Evolutionary conservation across 2,797 vertebrate species (phyloP).

Genomic region (Microctenopoma steveboyesi): DNA sequence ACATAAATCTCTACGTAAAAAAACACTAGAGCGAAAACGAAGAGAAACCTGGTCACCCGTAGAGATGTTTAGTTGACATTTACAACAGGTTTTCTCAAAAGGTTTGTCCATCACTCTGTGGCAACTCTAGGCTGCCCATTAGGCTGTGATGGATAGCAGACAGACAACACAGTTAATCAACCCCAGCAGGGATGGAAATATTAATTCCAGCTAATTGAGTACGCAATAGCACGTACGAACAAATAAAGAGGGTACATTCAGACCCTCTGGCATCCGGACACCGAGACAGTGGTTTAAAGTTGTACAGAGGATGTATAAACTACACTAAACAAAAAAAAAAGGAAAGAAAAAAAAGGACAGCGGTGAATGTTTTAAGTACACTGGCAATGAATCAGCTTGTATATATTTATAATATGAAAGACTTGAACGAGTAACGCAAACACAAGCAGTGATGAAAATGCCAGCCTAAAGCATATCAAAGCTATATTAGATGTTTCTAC

Average conservation of each 20-base stretch:
- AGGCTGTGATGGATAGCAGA: constrained; percentile 71
- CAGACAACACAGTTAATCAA: constrained; percentile 72
- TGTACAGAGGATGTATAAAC: constrained; percentile 24
- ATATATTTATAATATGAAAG: constrained; percentile 72
- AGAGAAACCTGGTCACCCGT: constrained; percentile 48
- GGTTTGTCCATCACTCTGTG: constrained; percentile 68
- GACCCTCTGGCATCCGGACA: constrained; percentile 49
- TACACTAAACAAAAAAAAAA: background rate
- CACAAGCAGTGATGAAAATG: constrained; percentile 70
- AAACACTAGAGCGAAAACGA: constrained; percentile 40
- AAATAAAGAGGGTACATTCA: constrained; percentile 54
- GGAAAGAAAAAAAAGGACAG: background rate
- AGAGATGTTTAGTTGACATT: constrained; percentile 76
- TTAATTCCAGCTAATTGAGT: constrained; percentile 75
- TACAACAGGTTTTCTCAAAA: constrained; percentile 69
- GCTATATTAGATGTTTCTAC: constrained; percentile 74
- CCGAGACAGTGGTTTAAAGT: constrained; percentile 32
- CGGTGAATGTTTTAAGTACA: constrained; percentile 48
- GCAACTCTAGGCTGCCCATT: constrained; percentile 45
- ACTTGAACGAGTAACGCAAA: constrained; percentile 63
- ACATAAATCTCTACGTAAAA: constrained; percentile 61
- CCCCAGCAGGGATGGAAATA: constrained; percentile 71
- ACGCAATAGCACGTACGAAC: constrained; percentile 53
- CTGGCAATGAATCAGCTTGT: constrained; percentile 66
- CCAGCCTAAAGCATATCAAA: constrained; percentile 80